Evolutionary conservation across 2,797 vertebrate species (phyloP).

Genomic region (Hafferia zeledoni): DNA sequence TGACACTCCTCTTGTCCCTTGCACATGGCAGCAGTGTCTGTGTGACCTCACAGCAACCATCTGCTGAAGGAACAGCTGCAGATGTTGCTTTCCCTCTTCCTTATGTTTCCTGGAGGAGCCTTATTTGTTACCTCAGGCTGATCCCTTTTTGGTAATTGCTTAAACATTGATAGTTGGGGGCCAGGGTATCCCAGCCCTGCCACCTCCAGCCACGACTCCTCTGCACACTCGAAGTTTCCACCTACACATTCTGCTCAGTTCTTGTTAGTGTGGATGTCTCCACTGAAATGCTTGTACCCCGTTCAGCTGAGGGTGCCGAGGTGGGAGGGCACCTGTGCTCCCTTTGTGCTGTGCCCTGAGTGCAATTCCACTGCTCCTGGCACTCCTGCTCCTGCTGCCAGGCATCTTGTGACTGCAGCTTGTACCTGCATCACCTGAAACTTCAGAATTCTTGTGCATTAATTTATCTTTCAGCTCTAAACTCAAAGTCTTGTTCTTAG

Average conservation of each 20-base stretch:
- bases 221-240: neutral
- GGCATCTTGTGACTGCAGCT: neutral
- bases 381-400: neutral
- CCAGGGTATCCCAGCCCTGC: neutral
- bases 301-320: neutral
- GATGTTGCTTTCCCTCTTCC: neutral
- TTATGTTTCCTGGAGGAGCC: neutral
- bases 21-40: neutral
- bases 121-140: neutral
- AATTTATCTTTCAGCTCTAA: neutral
- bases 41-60: neutral
- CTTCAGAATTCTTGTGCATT: neutral
- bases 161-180: neutral
- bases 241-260: neutral
- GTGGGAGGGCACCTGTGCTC: neutral
- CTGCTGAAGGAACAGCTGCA: neutral
- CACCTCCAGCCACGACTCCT: neutral
- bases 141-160: neutral
- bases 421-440: neutral
- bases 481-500: neutral
- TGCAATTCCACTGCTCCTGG: neutral
- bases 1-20: neutral
- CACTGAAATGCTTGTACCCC: neutral
- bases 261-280: rapidly evolving
- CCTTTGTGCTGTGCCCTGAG: neutral